These are phyloP conservation scores for Ennomos quercinarius DNA, from an alignment of 2,888 invertebrate species.

Conservation along the genomic window DNA sequence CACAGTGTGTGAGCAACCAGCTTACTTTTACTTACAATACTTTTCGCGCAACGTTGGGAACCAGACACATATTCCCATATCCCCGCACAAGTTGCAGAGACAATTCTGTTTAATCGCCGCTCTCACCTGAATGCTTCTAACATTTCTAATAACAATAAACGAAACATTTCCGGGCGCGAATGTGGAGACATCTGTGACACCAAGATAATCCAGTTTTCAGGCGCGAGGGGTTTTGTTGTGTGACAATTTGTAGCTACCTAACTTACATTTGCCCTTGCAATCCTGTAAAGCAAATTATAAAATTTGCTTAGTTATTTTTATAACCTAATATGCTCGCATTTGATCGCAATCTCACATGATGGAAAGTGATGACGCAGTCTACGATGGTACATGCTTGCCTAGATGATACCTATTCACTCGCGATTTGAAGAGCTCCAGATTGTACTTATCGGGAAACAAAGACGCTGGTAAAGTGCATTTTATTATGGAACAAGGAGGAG, in stretches of 20 bases:
- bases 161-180: slow-evolving; percentile 19
- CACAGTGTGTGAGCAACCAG: not conserved
- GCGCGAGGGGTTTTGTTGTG: slow-evolving; percentile 1
- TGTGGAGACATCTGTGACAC: slow-evolving; percentile 25
- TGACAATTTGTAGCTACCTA: slow-evolving; percentile 3
- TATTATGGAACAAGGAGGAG: too few relatives aligned
- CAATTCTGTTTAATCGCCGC: slow-evolving; percentile 17
- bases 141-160: slow-evolving; percentile 30
- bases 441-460: too few relatives aligned
- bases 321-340: too few relatives aligned
- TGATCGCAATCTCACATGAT: too few relatives aligned
- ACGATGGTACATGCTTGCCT: too few relatives aligned
- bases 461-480: too few relatives aligned
- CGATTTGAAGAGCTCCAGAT: too few relatives aligned
- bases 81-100: slow-evolving; percentile 8
- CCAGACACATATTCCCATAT: slow-evolving; percentile 1
- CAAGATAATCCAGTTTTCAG: slow-evolving; percentile 19
- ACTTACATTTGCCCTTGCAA: too few relatives aligned
- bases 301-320: too few relatives aligned
- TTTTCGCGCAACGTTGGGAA: slow-evolving; percentile 4
- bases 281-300: too few relatives aligned
- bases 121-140: slow-evolving; percentile 21
- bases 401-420: too few relatives aligned
- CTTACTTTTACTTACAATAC: not conserved
- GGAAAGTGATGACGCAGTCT: too few relatives aligned